phyloP scores from a whole-genome alignment of 2,113 vertebrate species.

The Hepsetus odoe region DNA sequence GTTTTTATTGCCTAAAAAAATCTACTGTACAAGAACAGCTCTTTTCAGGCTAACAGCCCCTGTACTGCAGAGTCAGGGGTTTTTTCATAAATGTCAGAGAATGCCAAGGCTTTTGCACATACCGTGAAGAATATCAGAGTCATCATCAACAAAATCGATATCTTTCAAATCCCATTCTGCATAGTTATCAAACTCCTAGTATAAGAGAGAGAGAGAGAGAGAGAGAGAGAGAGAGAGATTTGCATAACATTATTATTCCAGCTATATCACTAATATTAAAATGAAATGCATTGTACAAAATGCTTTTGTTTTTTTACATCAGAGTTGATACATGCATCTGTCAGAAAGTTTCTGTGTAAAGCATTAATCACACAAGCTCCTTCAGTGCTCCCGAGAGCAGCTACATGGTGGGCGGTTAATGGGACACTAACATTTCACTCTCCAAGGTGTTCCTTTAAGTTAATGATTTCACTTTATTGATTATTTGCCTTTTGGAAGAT shows the following conservation, averaged over 20 bases:
- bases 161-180: constrained; percentile 99
- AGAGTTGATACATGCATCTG: background rate
- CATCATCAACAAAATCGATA: constrained; percentile 98
- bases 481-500: too few species aligned
- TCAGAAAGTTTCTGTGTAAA: background rate
- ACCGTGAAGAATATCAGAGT: constrained; percentile 95
- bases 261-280: background rate
- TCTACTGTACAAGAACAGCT: too few species aligned
- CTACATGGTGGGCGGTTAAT: background rate
- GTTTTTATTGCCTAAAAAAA: too few species aligned
- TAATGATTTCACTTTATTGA: too few species aligned
- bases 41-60: too few species aligned
- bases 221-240: constrained; percentile 27
- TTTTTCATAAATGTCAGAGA: too few species aligned
- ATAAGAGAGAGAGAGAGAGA: constrained; percentile 31
- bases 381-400: background rate
- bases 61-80: too few species aligned
- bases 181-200: constrained; percentile 98
- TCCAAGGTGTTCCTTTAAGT: background rate
- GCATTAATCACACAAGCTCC: background rate
- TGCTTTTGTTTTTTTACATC: too few species aligned
- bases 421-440: background rate
- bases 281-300: too few species aligned
- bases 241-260: too few species aligned
- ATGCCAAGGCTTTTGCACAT: constrained; percentile 57